phyloP scores from a whole-genome alignment of 2,888 invertebrate species.

The Callosobruchus maculatus region DNA sequence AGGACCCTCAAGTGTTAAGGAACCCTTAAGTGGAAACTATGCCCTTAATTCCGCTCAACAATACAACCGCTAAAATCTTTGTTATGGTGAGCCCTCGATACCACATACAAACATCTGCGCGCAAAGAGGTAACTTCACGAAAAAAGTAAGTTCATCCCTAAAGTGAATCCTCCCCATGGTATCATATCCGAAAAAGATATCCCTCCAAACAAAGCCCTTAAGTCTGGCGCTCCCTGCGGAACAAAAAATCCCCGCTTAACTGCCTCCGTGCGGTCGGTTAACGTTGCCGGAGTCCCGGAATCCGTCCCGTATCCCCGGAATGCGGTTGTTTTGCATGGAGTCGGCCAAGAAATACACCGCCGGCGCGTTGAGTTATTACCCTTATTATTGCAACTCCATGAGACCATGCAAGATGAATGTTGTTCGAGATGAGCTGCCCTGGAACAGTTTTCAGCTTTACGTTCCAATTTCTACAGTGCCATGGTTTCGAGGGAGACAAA shows the following conservation, averaged over 20 bases:
- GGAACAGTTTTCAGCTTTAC: constrained; percentile 18
- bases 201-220: neutral
- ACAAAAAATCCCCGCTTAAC: neutral
- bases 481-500: neutral
- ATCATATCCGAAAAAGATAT: neutral
- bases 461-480: constrained; percentile 5
- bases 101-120: neutral
- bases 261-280: neutral
- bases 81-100: no score
- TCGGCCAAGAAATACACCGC: constrained; percentile 20
- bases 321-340: constrained; percentile 21
- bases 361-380: constrained; percentile 42
- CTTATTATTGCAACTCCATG: constrained; percentile 47
- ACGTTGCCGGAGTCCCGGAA: neutral
- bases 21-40: no score
- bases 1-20: no score
- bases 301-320: constrained; percentile 1
- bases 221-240: neutral
- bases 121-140: neutral
- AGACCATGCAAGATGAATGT: constrained; percentile 47
- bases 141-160: neutral
- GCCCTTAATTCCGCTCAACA: no score
- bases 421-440: constrained; percentile 44
- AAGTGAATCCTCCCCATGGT: neutral
- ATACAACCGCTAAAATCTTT: no score